Percentiles rank a stretch among this genome's conserved stretches.
Conservation (phyloP, 2,113 vertebrate genomes). For the Serilophus lunatus region DNA sequence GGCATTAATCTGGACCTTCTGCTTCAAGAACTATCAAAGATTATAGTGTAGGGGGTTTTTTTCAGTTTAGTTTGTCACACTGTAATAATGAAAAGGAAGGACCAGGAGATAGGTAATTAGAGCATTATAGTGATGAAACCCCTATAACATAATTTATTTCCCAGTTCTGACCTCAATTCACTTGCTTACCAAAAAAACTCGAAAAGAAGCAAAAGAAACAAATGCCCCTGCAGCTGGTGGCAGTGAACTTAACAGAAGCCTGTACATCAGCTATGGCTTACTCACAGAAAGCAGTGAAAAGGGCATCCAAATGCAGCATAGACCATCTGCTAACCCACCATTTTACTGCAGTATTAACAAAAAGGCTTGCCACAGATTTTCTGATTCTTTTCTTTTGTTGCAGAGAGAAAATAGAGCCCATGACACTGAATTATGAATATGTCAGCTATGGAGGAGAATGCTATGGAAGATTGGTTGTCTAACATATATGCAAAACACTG, state of each 20-base stretch:
- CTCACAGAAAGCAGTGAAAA: constrained; percentile 1
- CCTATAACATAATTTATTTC: neutral
- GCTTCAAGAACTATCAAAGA: neutral
- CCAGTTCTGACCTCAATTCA: neutral
- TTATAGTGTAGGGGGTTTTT: no score
- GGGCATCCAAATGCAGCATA: neutral
- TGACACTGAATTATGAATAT: neutral
- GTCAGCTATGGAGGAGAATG: neutral
- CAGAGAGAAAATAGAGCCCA: neutral
- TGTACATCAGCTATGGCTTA: neutral
- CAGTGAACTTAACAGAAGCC: neutral
- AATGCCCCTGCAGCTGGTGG: neutral
- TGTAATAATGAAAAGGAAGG: neutral
- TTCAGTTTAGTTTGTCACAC: neutral
- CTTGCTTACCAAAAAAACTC: neutral
- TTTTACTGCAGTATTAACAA: neutral
- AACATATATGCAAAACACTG: neutral
- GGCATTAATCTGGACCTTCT: neutral
- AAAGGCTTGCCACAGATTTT: neutral
- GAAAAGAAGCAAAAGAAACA: neutral
- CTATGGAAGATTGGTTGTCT: neutral
- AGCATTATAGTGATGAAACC: neutral
- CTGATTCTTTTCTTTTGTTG: neutral
- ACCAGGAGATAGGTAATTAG: neutral
- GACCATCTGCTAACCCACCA: neutral